Percentiles rank a stretch among this genome's conserved stretches.
These are phyloP conservation scores for Andrena bucephala DNA, from an alignment of 2,888 invertebrate genomes.

Conservation along the genomic window DNA sequence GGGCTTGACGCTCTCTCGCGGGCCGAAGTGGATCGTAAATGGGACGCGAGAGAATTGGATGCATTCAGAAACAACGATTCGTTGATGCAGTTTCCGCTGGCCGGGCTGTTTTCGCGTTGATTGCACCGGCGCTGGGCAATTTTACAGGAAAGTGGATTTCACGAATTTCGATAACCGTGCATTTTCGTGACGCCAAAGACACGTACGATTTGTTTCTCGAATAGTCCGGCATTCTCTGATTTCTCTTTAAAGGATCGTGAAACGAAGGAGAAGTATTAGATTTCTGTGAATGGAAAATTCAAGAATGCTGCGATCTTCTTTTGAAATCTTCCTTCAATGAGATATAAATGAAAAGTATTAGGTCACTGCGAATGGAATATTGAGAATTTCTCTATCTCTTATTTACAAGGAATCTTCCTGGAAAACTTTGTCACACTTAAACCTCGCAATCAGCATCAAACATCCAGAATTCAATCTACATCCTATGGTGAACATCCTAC, in stretches of 20 bases:
- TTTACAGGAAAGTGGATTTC: slow-evolving; percentile 10
- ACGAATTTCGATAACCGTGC: slow-evolving; percentile 3
- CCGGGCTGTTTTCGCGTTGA: slow-evolving; percentile 31
- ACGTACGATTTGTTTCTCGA: neutral
- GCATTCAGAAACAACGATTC: slow-evolving; percentile 54
- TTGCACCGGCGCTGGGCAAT: slow-evolving; percentile 22
- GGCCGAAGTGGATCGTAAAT: slow-evolving; percentile 56
- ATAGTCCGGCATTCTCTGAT: neutral
- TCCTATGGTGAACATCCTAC: too few relatives aligned
- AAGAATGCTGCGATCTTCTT: neutral
- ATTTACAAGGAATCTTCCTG: too few relatives aligned
- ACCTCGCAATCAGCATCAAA: too few relatives aligned
- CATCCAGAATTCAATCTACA: too few relatives aligned
- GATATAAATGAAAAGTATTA: neutral
- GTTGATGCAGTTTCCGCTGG: slow-evolving; percentile 44
- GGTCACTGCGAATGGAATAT: neutral
- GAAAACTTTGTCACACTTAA: too few relatives aligned
- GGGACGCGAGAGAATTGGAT: slow-evolving; percentile 54
- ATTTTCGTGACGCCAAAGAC: neutral
- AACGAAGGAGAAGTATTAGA: neutral
- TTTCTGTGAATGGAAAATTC: neutral
- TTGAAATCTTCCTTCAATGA: too few relatives aligned
- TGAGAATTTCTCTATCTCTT: neutral
- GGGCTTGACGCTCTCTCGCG: slow-evolving; percentile 24
- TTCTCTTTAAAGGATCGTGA: neutral